Conservation (phyloP, 1,140 invertebrate genomes). For the Drosophila ohnishii region DNA sequence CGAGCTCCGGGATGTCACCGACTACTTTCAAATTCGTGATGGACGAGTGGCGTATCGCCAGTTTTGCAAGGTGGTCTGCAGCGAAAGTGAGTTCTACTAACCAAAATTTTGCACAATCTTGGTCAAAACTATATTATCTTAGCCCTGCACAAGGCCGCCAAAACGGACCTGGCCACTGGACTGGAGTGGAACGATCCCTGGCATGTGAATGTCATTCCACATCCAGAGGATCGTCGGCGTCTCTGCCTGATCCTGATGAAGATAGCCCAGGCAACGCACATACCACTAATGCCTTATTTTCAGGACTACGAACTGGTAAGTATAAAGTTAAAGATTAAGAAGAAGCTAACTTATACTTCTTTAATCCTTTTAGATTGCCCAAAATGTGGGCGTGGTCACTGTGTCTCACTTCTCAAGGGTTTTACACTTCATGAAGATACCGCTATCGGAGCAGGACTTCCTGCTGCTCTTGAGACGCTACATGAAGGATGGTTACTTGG, state of each 20-base stretch:
- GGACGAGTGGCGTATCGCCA: slow-evolving; percentile 88
- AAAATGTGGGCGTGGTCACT: slow-evolving; percentile 88
- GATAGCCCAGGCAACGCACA: slow-evolving; percentile 85
- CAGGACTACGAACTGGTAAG: slow-evolving; percentile 89
- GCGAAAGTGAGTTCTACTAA: slow-evolving; percentile 82
- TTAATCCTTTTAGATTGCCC: slow-evolving; percentile 85
- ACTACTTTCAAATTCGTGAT: slow-evolving; percentile 89
- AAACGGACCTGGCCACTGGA: slow-evolving; percentile 84
- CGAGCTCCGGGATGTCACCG: slow-evolving; percentile 87
- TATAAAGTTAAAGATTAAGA: neutral
- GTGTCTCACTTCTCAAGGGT: slow-evolving; percentile 88
- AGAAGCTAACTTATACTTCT: neutral
- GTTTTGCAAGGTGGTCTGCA: slow-evolving; percentile 88
- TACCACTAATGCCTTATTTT: slow-evolving; percentile 88
- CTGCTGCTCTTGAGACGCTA: slow-evolving; percentile 87
- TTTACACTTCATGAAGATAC: slow-evolving; percentile 87
- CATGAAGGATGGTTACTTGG: slow-evolving; percentile 87
- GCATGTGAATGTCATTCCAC: slow-evolving; percentile 85
- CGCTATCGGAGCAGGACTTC: slow-evolving; percentile 87
- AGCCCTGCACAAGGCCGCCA: slow-evolving; percentile 82
- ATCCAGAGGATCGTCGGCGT: slow-evolving; percentile 86
- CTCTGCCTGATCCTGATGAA: slow-evolving; percentile 87
- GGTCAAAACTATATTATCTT: neutral
- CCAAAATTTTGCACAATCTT: neutral
- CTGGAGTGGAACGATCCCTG: slow-evolving; percentile 87